Evolutionary conservation across 2,113 vertebrate genomes (phyloP), one percentile per base, ranked within the genome.

Genomic region (Pampusana beccarii): DNA sequence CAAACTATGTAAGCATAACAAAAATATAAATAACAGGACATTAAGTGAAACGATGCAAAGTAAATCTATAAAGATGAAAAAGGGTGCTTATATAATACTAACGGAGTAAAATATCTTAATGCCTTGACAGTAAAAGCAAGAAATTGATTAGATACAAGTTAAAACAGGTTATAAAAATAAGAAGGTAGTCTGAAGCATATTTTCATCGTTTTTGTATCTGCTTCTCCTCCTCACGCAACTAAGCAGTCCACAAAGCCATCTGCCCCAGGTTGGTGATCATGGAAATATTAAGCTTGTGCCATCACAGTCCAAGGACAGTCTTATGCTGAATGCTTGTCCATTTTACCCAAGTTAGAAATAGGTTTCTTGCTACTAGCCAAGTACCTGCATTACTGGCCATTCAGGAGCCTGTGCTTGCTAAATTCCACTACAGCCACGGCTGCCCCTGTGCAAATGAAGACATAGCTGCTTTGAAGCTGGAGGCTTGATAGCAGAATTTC

Each of bases 381-480:
- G 38, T 54, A 44, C n/a, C 66, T 54, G 65, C 40, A 42, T 67
- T 62, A 48, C 33, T 54, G 46, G 65, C 16, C 48, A 36, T 61
- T 66, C 42, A 90, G 95, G 13, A 73, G 21, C 66, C 57, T 56
- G 69, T 50, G 61, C 77, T 92, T 16, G n/a, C 19, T 57, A 44
- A 33, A 57, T 50, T 79, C 73, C 93, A 86, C 58, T 84, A 95
- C 86, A 89, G 88, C 88, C 95, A 86, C 29, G 28, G 62, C 74
- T 93, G 93, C 58, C 86, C 62, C 51, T 91, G 94, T 82, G 73
- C n/a, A 82, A 69, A 93, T 89, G 82, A 95, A 92, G 95, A 95
- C 95, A 95, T 72, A 25, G 93, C 95, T 97, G 92, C 80, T 70
- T 61, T 56, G 95, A 94, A 95, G 92, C 91, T 91, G 70, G 48